phyloP scores from a whole-genome alignment of 2,888 invertebrate species.

The Torymus tubicola region DNA sequence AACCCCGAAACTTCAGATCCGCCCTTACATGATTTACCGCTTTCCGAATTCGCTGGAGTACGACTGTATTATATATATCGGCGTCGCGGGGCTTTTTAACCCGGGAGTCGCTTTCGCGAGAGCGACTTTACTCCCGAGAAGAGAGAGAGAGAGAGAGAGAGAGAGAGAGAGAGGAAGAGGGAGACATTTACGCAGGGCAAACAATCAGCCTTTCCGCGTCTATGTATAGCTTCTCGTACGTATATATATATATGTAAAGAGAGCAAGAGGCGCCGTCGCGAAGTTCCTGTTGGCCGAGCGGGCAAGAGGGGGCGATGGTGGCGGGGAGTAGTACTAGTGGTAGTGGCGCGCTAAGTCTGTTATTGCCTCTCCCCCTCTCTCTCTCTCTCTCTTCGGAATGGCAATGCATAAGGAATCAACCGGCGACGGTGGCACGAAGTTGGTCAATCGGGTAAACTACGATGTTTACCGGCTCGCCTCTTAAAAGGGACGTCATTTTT shows the following conservation, averaged over 20 bases:
- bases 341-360: not conserved
- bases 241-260: not conserved
- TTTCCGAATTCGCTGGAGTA: not conserved
- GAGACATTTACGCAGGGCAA: too few species aligned
- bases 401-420: conserved; percentile 5
- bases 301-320: too few species aligned
- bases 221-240: not conserved
- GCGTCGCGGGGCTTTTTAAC: conserved; percentile 1
- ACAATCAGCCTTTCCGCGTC: not conserved
- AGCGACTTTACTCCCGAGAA: too few species aligned
- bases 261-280: too few species aligned
- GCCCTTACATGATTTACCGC: not conserved
- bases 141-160: too few species aligned
- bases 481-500: too few species aligned
- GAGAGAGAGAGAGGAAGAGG: too few species aligned
- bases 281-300: too few species aligned
- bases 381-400: not conserved
- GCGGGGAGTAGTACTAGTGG: not conserved
- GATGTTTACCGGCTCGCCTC: not conserved
- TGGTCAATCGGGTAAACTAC: not conserved
- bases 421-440: not conserved
- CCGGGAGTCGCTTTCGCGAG: not conserved
- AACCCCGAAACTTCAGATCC: not conserved
- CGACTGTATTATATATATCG: too few species aligned
- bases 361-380: not conserved